Evolutionary conservation across 2,113 vertebrate species (phyloP), one percentile per base, ranked within the genome.

Genomic region (Esox niger): DNA sequence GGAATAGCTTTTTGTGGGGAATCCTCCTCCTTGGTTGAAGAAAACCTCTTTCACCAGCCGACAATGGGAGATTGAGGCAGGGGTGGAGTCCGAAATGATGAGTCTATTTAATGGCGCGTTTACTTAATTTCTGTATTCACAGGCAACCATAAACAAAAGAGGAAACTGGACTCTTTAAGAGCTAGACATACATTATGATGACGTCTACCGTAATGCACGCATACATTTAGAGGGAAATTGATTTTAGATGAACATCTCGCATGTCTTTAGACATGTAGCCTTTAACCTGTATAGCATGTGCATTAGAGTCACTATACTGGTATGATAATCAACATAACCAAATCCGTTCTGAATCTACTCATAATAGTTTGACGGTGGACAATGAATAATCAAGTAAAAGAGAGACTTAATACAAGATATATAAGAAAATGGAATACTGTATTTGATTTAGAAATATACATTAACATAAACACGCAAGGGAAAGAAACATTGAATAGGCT

Each of bases 371-470:
- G 46, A 78, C 73, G 78, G 74, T 85, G 81, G 59, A 54, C 7
- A 69, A 20, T 21, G 79, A 84, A 70, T 73, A 56, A 38, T 47
- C 29, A n/a, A 27, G 64, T 29, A 74, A 84, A 86, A 73, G 61
- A 89, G 82, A 78, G 78, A 87, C 86, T 85, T 78, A 76, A 85
- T 88, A 74, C 88, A 92, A 88, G 87, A 72, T 91, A 88, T 92
- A 91, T 92, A 94, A 91, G 90, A 94, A 95, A 98, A 95, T 87
- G 88, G 91, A 95, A 96, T 94, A 94, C 91, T 96, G 94, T 95
- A 95, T 97, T 97, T 95, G 92, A 94, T 94, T 87, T 95, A 94
- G 91, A 95, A 93, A 94, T 93, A 91, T 93, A 94, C 95, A 96
- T 95, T 93, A 93, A 95, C 92, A 94, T 93, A 94, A 95, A 92